Evolutionary conservation across 2,797 vertebrate species (phyloP).

Genomic region (Chromis chromis): DNA sequence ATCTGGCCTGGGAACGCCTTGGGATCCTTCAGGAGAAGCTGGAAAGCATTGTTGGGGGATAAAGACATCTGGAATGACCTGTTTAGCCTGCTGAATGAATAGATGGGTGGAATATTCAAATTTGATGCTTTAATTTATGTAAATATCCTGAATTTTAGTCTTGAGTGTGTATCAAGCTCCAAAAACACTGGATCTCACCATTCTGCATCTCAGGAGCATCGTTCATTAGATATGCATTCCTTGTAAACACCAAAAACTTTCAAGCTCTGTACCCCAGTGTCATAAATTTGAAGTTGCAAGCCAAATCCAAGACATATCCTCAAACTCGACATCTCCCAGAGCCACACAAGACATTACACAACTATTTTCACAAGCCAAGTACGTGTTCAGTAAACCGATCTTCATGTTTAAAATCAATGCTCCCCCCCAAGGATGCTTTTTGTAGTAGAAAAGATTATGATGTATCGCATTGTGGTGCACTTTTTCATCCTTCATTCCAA

Average conservation of each 20-base stretch:
- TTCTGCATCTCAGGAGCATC: background rate
- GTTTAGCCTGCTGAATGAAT: no score
- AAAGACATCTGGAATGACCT: no score
- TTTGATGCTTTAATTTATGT: background rate
- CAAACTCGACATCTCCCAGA: background rate
- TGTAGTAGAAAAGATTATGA: slow-evolving; percentile 25
- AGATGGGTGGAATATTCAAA: no score
- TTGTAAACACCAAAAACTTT: background rate
- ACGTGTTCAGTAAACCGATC: background rate
- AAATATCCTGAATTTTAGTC: background rate
- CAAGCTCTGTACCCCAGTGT: background rate
- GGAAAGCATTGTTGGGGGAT: no score
- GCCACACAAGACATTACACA: background rate
- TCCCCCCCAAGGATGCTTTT: background rate
- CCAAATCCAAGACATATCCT: background rate
- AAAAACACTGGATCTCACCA: background rate
- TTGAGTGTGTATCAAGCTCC: background rate
- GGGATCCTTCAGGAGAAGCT: no score
- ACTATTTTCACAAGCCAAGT: background rate
- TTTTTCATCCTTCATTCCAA: slow-evolving; percentile 2
- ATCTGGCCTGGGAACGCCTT: no score
- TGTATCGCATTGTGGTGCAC: background rate
- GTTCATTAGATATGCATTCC: background rate
- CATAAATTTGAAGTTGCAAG: background rate
- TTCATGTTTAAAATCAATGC: background rate